Evolutionary conservation across 2,888 invertebrate genomes (phyloP).

Genomic region (Phania funesta): DNA sequence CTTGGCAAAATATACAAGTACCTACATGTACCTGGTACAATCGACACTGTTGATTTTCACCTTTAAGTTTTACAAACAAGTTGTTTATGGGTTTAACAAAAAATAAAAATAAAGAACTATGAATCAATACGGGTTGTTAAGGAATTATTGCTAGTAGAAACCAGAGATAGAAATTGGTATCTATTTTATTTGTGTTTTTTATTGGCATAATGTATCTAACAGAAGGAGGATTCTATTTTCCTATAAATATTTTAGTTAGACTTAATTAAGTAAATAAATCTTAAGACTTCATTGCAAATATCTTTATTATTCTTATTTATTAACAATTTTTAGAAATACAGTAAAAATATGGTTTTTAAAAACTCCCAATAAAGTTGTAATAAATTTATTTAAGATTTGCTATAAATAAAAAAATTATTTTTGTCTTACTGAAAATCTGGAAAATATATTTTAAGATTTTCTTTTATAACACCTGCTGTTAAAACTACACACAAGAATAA

Average conservation of each 20-base stretch:
- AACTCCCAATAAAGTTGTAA: constrained; percentile 9
- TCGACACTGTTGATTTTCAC: constrained; percentile 42
- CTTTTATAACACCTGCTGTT: too few relatives aligned
- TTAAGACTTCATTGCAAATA: constrained; percentile 36
- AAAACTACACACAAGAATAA: too few relatives aligned
- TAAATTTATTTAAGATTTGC: background rate
- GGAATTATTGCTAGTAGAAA: constrained; percentile 2
- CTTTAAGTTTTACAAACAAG: constrained; percentile 36
- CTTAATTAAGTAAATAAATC: constrained; percentile 65
- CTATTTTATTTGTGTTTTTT: background rate
- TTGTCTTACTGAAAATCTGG: too few relatives aligned
- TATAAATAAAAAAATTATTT: too few relatives aligned
- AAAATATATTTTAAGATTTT: too few relatives aligned
- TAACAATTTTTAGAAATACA: background rate
- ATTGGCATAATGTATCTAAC: background rate
- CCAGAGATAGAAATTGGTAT: background rate
- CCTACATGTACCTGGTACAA: constrained; percentile 16
- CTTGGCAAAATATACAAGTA: background rate
- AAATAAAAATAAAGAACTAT: constrained; percentile 14
- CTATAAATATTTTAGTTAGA: constrained; percentile 37
- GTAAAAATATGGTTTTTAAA: constrained; percentile 19
- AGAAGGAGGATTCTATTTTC: constrained; percentile 3
- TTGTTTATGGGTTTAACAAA: constrained; percentile 54
- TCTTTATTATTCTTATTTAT: constrained; percentile 45
- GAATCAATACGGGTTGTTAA: constrained; percentile 42